phyloP scores from a whole-genome alignment of 2,797 vertebrate species.

The Psittacula echo region DNA sequence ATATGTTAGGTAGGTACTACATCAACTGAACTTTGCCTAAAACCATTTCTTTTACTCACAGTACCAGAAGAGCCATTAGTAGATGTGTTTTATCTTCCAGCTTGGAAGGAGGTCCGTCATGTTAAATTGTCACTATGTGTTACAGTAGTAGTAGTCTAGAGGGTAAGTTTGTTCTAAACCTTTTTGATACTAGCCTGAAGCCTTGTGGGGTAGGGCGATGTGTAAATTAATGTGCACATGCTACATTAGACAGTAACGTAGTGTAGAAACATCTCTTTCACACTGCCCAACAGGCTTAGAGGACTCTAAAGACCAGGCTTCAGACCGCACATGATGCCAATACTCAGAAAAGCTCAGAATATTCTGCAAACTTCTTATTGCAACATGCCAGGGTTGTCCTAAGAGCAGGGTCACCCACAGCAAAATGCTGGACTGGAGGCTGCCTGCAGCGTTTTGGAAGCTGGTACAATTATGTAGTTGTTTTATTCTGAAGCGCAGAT shows the following conservation, averaged over 20 bases:
- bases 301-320: neutral
- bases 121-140: neutral
- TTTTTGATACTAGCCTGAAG: neutral
- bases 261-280: neutral
- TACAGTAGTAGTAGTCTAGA: neutral
- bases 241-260: neutral
- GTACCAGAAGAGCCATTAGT: neutral
- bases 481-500: neutral
- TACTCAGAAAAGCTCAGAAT: neutral
- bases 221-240: rapidly evolving
- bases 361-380: neutral
- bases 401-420: neutral
- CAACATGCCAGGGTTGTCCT: neutral
- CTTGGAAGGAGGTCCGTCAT: constrained; percentile 19
- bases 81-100: neutral
- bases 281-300: neutral
- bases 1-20: neutral
- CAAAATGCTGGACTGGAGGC: neutral
- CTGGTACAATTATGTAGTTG: neutral
- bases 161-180: neutral
- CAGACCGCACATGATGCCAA: neutral
- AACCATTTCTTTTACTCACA: neutral
- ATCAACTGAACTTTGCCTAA: neutral
- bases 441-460: neutral
- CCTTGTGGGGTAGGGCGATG: neutral